phyloP scores from a whole-genome alignment of 2,113 vertebrate species.

The Pluvialis apricaria region DNA sequence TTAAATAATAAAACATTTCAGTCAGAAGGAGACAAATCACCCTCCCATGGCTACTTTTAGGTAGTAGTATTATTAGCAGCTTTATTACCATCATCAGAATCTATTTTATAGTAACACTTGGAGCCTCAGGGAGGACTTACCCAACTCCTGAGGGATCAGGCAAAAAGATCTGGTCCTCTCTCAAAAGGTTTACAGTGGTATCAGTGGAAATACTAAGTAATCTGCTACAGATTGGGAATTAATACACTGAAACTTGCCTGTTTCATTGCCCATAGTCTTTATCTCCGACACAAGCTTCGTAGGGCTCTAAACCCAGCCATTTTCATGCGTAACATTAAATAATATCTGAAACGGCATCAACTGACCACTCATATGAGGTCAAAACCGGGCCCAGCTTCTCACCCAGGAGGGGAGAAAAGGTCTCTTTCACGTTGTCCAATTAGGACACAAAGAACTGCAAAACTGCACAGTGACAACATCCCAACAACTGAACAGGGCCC shows the following conservation, averaged over 20 bases:
- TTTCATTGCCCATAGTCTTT: background rate
- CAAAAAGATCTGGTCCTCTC: background rate
- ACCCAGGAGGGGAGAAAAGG: background rate
- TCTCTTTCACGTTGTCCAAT: background rate
- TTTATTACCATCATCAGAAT: background rate
- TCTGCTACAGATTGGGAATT: background rate
- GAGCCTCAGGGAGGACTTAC: rapidly evolving
- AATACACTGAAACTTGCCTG: background rate
- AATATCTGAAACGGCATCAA: background rate
- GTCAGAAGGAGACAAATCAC: background rate
- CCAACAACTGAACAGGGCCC: background rate
- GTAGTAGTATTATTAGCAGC: background rate
- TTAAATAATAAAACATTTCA: background rate
- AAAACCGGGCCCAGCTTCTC: background rate
- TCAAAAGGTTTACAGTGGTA: background rate
- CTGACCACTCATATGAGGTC: background rate
- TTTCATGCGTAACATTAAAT: background rate
- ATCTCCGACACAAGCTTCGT: background rate
- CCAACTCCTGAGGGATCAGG: background rate
- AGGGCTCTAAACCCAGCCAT: background rate
- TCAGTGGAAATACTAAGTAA: background rate
- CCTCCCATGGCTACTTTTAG: rapidly evolving
- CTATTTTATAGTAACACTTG: background rate
- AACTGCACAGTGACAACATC: background rate
- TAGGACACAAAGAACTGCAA: background rate